Percentiles rank a stretch among this genome's conserved stretches.
phyloP scores from a whole-genome alignment of 1,140 invertebrate genomes.

The Antheraea pernyi region DNA sequence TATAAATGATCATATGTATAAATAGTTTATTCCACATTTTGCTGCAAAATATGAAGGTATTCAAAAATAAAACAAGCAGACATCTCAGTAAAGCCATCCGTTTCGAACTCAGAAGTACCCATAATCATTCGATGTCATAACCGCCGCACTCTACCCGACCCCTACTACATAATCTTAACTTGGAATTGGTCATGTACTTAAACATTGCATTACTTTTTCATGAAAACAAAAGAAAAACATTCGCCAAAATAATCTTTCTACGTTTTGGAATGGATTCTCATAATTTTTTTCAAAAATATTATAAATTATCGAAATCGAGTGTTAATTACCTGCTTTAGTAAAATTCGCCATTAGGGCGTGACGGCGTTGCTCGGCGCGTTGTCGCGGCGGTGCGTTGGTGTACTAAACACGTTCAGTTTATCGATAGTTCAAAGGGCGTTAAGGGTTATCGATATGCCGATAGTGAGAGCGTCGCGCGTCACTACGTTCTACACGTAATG shows the following conservation, averaged over 20 bases:
- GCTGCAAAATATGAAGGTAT: too few relatives aligned
- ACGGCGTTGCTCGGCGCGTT: neutral
- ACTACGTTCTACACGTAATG: slow-evolving; percentile 17
- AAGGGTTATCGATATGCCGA: slow-evolving; percentile 39
- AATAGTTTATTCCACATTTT: too few relatives aligned
- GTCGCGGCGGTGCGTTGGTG: slow-evolving; percentile 18
- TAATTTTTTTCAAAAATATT: neutral
- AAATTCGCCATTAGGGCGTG: slow-evolving; percentile 24
- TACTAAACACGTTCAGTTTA: slow-evolving; percentile 31
- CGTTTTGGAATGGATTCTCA: neutral
- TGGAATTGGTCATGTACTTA: too few relatives aligned
- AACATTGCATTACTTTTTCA: too few relatives aligned
- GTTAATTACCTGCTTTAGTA: slow-evolving; percentile 37
- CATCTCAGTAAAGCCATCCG: too few relatives aligned
- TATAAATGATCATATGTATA: too few relatives aligned
- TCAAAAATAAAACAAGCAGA: too few relatives aligned
- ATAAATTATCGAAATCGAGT: slow-evolving; percentile 4
- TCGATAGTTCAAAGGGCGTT: slow-evolving; percentile 37
- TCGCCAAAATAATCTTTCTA: neutral
- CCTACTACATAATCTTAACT: too few relatives aligned
- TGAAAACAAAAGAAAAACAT: too few relatives aligned
- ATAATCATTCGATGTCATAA: too few relatives aligned
- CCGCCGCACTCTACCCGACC: too few relatives aligned
- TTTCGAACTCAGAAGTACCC: too few relatives aligned
- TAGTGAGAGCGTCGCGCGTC: slow-evolving; percentile 33